These are phyloP conservation scores for Lasius platythorax DNA, from an alignment of 2,888 invertebrate species.

Conservation along the genomic window DNA sequence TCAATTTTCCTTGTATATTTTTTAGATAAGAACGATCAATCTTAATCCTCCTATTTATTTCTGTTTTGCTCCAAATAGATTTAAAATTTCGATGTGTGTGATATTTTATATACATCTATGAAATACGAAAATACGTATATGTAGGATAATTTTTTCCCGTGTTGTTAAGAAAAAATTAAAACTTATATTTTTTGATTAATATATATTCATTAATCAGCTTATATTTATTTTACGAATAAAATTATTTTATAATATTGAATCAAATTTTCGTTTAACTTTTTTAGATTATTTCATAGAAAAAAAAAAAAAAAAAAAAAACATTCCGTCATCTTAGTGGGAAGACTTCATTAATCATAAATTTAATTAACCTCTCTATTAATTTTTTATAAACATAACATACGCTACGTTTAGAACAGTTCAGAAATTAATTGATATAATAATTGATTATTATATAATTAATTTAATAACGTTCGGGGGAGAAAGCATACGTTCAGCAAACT, in stretches of 20 bases:
- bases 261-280: background rate
- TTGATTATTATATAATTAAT: background rate
- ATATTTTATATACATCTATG: background rate
- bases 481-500: background rate
- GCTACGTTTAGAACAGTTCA: background rate
- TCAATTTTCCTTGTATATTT: background rate
- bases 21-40: no score
- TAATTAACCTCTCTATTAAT: slow-evolving; percentile 3
- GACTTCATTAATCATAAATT: slow-evolving; percentile 10
- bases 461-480: background rate
- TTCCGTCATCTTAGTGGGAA: background rate
- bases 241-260: background rate
- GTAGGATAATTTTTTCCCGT: no score
- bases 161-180: background rate
- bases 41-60: background rate
- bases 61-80: background rate
- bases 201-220: no score
- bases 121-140: no score
- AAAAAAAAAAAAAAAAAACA: background rate
- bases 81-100: no score
- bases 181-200: background rate
- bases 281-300: background rate
- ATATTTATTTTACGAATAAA: background rate
- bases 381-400: background rate
- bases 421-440: background rate